A percentile compares a stretch with the other conserved stretches of the same genome.
These are phyloP conservation scores for Mactra quadrangularis DNA, from an alignment of 1,140 invertebrate species.

Conservation along the genomic window DNA sequence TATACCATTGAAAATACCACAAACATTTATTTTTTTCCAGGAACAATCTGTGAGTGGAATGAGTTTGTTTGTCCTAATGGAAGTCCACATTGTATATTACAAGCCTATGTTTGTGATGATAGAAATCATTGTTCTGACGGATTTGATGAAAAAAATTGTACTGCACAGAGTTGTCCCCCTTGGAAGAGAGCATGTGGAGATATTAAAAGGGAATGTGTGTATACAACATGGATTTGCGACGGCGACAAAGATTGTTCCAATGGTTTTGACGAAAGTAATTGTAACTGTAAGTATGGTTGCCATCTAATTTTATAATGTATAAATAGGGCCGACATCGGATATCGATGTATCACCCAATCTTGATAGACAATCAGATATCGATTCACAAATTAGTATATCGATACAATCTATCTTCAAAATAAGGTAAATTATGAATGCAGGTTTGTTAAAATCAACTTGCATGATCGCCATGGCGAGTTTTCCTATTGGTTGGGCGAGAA, in stretches of 20 bases:
- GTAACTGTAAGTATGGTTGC: conserved; percentile 38
- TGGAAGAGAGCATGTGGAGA: conserved; percentile 63
- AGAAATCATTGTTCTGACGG: conserved; percentile 65
- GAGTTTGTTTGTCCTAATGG: conserved; percentile 28
- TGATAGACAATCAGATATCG: no score
- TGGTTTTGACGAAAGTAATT: conserved; percentile 82
- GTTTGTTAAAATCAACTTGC: no score
- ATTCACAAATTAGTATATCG: no score
- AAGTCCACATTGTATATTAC: conserved; percentile 59
- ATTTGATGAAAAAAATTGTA: conserved; percentile 59
- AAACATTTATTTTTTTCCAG: neutral
- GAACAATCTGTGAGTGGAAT: conserved; percentile 25
- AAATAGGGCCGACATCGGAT: no score
- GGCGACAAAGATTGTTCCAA: conserved; percentile 74
- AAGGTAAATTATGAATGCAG: no score
- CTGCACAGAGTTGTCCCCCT: neutral
- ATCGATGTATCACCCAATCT: no score
- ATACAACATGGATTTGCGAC: conserved; percentile 72
- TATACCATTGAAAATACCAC: no score
- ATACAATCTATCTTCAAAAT: no score
- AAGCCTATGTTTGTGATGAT: conserved; percentile 68
- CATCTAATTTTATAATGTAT: no score
- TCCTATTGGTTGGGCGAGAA: no score
- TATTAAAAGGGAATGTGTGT: conserved; percentile 68
- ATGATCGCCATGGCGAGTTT: no score